Evolutionary conservation across 2,113 vertebrate species (phyloP).

Genomic region (Cervus canadensis): DNA sequence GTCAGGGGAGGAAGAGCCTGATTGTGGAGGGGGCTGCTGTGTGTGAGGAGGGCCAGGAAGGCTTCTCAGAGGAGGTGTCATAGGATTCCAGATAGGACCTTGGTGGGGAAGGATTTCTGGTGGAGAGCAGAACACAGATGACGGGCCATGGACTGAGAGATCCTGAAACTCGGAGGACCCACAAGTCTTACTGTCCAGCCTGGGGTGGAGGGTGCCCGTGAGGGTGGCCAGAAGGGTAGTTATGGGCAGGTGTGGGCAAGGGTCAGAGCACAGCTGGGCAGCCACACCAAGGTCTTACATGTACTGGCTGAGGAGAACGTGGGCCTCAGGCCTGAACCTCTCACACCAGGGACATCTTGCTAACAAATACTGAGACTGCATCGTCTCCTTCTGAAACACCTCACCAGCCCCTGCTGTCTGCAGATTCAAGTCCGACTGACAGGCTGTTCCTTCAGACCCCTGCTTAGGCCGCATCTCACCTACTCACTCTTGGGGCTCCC

Average conservation of each 20-base stretch:
- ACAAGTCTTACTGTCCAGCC: too few species aligned
- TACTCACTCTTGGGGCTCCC: background rate
- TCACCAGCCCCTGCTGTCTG: background rate
- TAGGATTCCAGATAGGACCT: background rate
- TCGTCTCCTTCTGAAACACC: background rate
- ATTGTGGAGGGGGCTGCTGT: accelerated
- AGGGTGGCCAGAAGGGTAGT: too few species aligned
- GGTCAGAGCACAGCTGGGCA: background rate
- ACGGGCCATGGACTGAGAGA: background rate
- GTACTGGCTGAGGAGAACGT: background rate
- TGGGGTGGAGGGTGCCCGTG: background rate
- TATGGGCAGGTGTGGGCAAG: background rate
- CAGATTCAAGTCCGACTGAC: background rate
- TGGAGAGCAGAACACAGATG: background rate
- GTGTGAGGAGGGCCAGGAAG: background rate
- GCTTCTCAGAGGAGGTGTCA: background rate
- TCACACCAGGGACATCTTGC: background rate
- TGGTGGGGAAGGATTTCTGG: background rate
- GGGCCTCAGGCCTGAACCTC: background rate
- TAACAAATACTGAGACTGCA: background rate
- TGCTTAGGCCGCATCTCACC: accelerated
- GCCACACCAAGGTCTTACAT: accelerated
- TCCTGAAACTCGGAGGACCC: background rate
- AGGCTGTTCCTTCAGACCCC: background rate
- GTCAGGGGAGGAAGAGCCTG: background rate